Evolutionary conservation across 2,113 vertebrate species (phyloP).

Genomic region (Anguilla japonica): DNA sequence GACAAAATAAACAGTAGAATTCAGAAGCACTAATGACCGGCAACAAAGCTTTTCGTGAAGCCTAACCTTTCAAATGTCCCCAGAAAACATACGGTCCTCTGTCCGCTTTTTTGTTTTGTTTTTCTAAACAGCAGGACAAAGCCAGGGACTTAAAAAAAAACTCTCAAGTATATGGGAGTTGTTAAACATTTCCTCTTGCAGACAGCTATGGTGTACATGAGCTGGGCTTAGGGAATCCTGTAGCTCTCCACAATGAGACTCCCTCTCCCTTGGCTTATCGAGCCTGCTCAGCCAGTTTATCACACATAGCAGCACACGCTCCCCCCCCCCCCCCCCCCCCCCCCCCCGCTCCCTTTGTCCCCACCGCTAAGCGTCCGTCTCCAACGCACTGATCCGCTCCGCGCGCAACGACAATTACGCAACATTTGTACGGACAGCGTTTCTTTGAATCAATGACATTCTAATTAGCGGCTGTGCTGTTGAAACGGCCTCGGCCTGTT

Average conservation of each 20-base stretch:
- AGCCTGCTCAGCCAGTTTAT: background rate
- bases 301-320: background rate
- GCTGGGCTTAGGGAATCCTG: background rate
- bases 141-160: background rate
- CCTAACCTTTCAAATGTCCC: background rate
- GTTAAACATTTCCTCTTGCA: background rate
- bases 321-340: background rate
- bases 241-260: background rate
- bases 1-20: background rate
- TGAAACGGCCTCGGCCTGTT: background rate
- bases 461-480: background rate
- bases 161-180: background rate
- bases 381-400: background rate
- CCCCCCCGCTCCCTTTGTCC: background rate
- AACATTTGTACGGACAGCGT: conserved; percentile 2
- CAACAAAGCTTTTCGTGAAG: background rate
- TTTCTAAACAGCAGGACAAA: background rate
- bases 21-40: background rate
- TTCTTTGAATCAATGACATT: conserved; percentile 9
- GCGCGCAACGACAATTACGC: background rate
- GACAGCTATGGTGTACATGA: background rate
- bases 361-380: background rate
- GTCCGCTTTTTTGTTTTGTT: background rate
- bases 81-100: background rate
- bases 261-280: background rate